These are phyloP conservation scores for Scolopax rusticola DNA, from an alignment of 2,797 vertebrate species.

Conservation along the genomic window DNA sequence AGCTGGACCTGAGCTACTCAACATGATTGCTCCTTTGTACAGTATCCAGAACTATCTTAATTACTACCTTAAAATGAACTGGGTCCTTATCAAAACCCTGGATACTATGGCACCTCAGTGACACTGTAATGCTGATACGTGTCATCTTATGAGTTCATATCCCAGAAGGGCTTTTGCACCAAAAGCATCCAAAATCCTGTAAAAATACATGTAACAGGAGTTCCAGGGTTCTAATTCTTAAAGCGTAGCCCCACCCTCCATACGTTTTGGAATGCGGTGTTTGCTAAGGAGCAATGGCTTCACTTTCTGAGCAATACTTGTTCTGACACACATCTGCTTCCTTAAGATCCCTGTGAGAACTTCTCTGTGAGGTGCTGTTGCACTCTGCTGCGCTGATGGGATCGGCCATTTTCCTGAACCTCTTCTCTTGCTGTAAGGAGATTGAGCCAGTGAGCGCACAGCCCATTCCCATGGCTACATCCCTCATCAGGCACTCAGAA, in stretches of 20 bases:
- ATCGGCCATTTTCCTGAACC: neutral
- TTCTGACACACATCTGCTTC: neutral
- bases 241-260: neutral
- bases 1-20: neutral
- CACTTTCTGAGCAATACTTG: neutral
- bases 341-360: neutral
- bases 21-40: neutral
- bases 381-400: neutral
- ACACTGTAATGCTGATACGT: neutral
- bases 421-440: neutral
- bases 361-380: neutral
- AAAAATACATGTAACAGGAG: neutral
- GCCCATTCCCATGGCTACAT: neutral
- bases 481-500: neutral
- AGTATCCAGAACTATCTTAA: neutral
- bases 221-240: neutral
- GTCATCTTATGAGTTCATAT: neutral
- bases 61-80: neutral
- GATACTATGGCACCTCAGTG: neutral
- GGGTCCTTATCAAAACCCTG: neutral
- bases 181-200: neutral
- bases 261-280: neutral
- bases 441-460: neutral
- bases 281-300: neutral
- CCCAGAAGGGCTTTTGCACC: neutral